Conservation (phyloP, 1,140 invertebrate genomes). For the Aphidius gifuensis region DNA sequence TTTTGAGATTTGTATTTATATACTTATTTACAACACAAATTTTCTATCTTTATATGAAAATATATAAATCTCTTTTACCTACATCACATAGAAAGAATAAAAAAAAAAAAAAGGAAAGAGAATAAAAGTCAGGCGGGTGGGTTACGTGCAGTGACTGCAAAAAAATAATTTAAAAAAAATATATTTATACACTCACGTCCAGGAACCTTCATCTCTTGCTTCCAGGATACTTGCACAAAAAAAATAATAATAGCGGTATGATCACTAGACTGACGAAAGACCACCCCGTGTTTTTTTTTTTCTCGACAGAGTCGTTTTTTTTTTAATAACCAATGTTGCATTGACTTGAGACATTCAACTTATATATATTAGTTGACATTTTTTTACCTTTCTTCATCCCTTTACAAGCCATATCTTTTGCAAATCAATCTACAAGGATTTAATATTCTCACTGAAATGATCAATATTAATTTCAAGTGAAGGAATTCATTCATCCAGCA, state of each 20-base stretch:
- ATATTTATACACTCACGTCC: constrained; percentile 8
- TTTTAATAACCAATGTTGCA: no score
- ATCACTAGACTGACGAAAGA: constrained; percentile 31
- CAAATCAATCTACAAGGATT: neutral
- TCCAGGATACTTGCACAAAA: constrained; percentile 30
- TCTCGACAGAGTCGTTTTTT: no score
- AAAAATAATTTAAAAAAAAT: constrained; percentile 24
- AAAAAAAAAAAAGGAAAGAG: constrained; percentile 2
- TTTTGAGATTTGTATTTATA: neutral
- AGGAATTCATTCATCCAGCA: neutral
- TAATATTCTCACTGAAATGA: no score
- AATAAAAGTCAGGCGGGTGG: constrained; percentile 9
- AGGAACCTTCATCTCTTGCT: constrained; percentile 6
- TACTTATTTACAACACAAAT: constrained; percentile 7
- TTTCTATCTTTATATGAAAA: neutral
- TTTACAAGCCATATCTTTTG: neutral
- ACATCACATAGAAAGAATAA: neutral
- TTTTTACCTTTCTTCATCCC: neutral
- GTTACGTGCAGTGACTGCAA: constrained; percentile 26
- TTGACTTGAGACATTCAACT: constrained; percentile 2
- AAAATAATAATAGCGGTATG: constrained; percentile 21
- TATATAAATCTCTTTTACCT: neutral
- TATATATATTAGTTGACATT: constrained; percentile 22
- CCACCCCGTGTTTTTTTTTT: constrained; percentile 23
- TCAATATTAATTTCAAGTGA: neutral